A percentile compares a stretch with the other conserved stretches of the same genome.
Evolutionary conservation across 2,113 vertebrate species (phyloP).

Genomic region (Aphelocoma coerulescens): DNA sequence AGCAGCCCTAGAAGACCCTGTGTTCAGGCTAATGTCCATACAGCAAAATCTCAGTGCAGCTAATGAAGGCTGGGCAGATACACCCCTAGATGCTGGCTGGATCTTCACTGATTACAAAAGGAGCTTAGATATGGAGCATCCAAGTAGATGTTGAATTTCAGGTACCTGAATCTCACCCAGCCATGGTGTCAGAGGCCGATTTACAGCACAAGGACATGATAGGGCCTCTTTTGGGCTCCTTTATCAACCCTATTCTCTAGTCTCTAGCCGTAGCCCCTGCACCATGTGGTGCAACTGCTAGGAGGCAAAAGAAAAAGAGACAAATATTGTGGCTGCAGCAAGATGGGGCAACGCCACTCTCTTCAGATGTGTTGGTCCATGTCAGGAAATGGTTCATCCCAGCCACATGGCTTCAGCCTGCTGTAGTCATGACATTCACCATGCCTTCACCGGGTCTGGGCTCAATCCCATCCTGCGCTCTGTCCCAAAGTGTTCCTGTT

Average conservation of each 20-base stretch:
- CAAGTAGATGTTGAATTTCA: neutral
- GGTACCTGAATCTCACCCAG: neutral
- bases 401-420: neutral
- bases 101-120: neutral
- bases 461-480: neutral
- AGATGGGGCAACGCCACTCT: neutral
- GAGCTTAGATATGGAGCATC: neutral
- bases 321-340: neutral
- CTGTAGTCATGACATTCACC: neutral
- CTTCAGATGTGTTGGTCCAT: neutral
- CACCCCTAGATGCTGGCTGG: neutral
- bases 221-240: neutral
- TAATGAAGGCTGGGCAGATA: neutral
- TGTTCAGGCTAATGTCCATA: neutral
- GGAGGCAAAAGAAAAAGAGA: neutral
- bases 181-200: neutral
- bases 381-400: neutral
- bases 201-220: neutral
- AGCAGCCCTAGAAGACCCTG: neutral
- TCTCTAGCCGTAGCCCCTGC: neutral
- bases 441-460: neutral
- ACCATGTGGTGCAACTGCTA: neutral
- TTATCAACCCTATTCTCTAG: neutral
- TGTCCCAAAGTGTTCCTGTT: neutral
- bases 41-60: neutral